Conservation (phyloP, 2,888 invertebrate species). For the Ophion costatus region DNA sequence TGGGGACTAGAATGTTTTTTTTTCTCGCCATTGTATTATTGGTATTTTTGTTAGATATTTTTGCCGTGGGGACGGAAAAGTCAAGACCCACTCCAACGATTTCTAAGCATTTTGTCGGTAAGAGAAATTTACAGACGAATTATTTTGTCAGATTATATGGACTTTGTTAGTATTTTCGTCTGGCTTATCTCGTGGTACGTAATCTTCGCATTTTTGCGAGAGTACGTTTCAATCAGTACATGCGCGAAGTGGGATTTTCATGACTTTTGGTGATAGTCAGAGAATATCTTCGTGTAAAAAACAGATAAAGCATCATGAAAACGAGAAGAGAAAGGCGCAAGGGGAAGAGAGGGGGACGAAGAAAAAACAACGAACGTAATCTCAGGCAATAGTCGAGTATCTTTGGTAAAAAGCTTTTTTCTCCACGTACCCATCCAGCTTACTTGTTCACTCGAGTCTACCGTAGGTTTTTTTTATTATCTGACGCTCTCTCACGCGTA, state of each 20-base stretch:
- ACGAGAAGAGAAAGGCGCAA: constrained; percentile 2
- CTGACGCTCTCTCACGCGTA: constrained; percentile 58
- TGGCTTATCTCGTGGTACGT: background rate
- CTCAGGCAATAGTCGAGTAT: constrained; percentile 65
- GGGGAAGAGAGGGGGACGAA: background rate
- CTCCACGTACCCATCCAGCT: constrained; percentile 39
- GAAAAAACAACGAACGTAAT: constrained; percentile 61
- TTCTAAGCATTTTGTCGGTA: no score
- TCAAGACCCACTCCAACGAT: no score
- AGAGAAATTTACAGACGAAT: no score
- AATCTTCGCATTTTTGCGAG: constrained; percentile 27
- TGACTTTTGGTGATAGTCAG: constrained; percentile 15
- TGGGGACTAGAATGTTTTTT: no score
- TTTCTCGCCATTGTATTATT: no score
- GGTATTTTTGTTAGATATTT: no score
- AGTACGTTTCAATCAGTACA: constrained; percentile 23
- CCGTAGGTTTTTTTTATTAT: constrained; percentile 61
- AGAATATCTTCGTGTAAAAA: constrained; percentile 52
- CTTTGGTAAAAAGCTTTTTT: constrained; percentile 65
- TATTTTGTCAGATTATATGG: no score
- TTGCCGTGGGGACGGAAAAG: no score
- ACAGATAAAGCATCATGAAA: constrained; percentile 14
- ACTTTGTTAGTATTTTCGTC: background rate
- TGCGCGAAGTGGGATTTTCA: constrained; percentile 18
- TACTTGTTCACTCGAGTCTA: constrained; percentile 40